These are phyloP conservation scores for Amniataba percoides DNA, from an alignment of 2,797 vertebrate species.

Conservation along the genomic window DNA sequence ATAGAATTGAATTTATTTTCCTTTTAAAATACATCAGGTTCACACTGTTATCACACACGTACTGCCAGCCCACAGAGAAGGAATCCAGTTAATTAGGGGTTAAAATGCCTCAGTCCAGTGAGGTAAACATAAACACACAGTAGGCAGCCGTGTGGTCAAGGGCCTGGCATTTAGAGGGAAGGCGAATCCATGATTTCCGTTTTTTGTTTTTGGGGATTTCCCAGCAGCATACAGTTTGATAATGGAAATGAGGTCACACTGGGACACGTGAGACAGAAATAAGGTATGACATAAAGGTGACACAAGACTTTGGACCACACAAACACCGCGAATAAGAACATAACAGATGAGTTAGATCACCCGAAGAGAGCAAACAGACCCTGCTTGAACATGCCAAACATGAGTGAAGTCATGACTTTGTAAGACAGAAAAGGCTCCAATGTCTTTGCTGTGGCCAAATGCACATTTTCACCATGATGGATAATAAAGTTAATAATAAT, in stretches of 20 bases:
- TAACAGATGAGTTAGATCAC: constrained; percentile 8
- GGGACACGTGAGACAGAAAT: constrained; percentile 34
- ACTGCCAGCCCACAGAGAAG: background rate
- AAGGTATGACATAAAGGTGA: constrained; percentile 45
- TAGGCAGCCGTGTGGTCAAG: constrained; percentile 43
- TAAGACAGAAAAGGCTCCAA: background rate
- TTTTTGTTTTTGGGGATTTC: constrained; percentile 43
- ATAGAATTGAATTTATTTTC: background rate
- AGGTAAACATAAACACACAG: constrained; percentile 55
- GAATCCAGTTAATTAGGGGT: constrained; percentile 38
- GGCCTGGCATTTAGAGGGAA: constrained; percentile 31
- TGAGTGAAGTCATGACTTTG: constrained; percentile 4
- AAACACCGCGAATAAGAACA: constrained; percentile 34
- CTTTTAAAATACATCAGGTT: background rate
- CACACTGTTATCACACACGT: background rate
- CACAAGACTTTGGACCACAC: constrained; percentile 19
- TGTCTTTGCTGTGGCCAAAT: constrained; percentile 7
- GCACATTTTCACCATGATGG: constrained; percentile 19
- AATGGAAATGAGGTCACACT: constrained; percentile 32
- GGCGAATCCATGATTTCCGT: constrained; percentile 45
- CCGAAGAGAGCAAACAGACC: background rate
- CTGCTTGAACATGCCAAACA: constrained; percentile 5
- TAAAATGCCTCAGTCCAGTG: constrained; percentile 32
- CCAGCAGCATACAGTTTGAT: constrained; percentile 18
- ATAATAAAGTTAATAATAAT: background rate